Percentiles rank a stretch among this genome's conserved stretches.
Evolutionary conservation across 2,888 invertebrate species (phyloP).

Genomic region (Macaria notata): DNA sequence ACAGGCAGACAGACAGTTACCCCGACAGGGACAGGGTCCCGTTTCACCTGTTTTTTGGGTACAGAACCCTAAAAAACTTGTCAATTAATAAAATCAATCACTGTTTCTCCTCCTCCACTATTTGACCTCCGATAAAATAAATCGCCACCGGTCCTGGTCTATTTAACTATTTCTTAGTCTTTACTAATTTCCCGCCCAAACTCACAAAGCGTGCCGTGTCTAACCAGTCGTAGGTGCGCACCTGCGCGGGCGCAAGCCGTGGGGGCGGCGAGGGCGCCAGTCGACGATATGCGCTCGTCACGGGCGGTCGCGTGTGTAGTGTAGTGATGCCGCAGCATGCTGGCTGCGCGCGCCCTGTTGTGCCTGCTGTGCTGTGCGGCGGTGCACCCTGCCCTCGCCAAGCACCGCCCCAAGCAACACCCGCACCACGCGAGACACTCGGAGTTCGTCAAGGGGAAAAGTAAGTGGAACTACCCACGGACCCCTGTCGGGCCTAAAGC

Average conservation of each 20-base stretch:
- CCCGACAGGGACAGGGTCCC: too few relatives aligned
- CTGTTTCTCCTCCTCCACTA: too few relatives aligned
- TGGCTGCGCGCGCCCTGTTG: conserved; percentile 67
- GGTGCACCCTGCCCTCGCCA: conserved; percentile 52
- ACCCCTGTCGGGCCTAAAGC: neutral
- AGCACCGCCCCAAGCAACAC: conserved; percentile 52
- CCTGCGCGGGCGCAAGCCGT: conserved; percentile 64
- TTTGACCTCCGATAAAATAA: too few relatives aligned
- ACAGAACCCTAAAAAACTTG: too few relatives aligned
- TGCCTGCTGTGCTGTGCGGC: conserved; percentile 66
- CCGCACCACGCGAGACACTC: conserved; percentile 73
- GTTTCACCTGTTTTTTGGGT: too few relatives aligned
- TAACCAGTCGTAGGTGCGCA: conserved; percentile 48
- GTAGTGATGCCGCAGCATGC: conserved; percentile 79
- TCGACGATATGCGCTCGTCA: conserved; percentile 72
- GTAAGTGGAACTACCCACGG: conserved; percentile 77
- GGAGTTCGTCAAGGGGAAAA: conserved; percentile 90
- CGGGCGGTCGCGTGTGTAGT: conserved; percentile 64
- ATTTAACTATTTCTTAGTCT: too few relatives aligned
- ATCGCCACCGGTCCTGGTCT: too few relatives aligned
- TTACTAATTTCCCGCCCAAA: conserved; percentile 49
- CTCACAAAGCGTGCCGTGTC: conserved; percentile 34
- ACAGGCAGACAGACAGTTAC: too few relatives aligned
- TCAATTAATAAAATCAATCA: too few relatives aligned
- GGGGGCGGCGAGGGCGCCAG: conserved; percentile 63